phyloP scores from a whole-genome alignment of 2,113 vertebrate genomes.

The Trematomus loennbergii region DNA sequence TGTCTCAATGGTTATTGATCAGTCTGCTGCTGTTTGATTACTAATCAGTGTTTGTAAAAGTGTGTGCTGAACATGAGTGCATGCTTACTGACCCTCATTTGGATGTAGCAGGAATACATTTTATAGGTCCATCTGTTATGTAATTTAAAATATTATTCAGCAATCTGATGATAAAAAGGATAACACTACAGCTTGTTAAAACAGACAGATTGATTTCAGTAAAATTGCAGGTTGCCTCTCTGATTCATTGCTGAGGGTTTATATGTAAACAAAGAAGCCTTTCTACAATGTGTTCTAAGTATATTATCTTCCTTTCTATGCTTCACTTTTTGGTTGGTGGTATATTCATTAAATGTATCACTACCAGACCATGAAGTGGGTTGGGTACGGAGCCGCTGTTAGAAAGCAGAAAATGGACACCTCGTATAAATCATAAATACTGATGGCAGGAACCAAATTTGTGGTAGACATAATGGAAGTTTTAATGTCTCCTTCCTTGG shows the following conservation, averaged over 20 bases:
- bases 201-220: constrained; percentile 6
- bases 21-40: constrained; percentile 34
- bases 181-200: constrained; percentile 19
- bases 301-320: background rate
- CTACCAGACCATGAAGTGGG: background rate
- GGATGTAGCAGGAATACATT: constrained; percentile 10
- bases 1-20: constrained; percentile 48
- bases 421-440: background rate
- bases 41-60: constrained; percentile 32
- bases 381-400: background rate
- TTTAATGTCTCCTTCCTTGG: background rate
- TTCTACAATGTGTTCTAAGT: background rate
- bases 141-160: constrained; percentile 17
- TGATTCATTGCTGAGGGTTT: background rate
- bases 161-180: constrained; percentile 9
- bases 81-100: background rate
- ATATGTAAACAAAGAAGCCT: background rate
- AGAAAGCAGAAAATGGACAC: background rate
- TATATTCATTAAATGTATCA: background rate
- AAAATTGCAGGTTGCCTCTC: constrained; percentile 11
- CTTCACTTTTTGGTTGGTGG: background rate
- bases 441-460: background rate
- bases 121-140: constrained; percentile 16
- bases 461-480: background rate
- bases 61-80: background rate